Evolutionary conservation across 2,113 vertebrate genomes (phyloP).

Genomic region (Gymnorhina tibicen): DNA sequence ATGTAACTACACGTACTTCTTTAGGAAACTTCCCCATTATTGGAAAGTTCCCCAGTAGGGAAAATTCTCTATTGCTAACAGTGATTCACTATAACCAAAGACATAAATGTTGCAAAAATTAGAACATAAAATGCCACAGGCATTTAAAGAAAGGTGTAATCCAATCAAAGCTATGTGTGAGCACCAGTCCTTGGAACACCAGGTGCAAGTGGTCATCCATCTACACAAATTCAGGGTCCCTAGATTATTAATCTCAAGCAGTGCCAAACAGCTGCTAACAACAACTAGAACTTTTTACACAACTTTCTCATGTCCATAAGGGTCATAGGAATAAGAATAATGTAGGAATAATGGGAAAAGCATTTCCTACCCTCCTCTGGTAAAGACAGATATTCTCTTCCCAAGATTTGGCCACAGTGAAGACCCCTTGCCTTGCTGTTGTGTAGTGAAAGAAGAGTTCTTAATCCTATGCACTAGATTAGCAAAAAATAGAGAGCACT

Average conservation of each 20-base stretch:
- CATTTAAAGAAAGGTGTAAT: neutral
- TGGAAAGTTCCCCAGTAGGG: constrained; percentile 34
- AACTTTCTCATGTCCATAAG: neutral
- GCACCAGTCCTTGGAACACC: neutral
- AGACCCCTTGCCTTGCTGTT: neutral
- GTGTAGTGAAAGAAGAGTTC: neutral
- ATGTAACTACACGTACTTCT: neutral
- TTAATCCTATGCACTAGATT: neutral
- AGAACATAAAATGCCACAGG: neutral
- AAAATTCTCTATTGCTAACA: constrained; percentile 17
- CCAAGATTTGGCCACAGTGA: neutral
- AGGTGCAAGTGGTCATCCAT: neutral
- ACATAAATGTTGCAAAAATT: neutral
- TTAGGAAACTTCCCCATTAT: constrained; percentile 22
- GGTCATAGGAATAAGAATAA: neutral
- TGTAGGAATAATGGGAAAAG: neutral
- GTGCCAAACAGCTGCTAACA: neutral
- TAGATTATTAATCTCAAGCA: neutral
- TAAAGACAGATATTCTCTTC: neutral
- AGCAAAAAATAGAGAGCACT: neutral
- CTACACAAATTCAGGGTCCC: neutral
- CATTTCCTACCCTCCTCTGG: neutral
- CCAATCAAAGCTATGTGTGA: neutral
- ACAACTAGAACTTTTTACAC: neutral
- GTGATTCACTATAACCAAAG: neutral